phyloP scores from a whole-genome alignment of 2,888 invertebrate species.

The Sminthurinus aureus region DNA sequence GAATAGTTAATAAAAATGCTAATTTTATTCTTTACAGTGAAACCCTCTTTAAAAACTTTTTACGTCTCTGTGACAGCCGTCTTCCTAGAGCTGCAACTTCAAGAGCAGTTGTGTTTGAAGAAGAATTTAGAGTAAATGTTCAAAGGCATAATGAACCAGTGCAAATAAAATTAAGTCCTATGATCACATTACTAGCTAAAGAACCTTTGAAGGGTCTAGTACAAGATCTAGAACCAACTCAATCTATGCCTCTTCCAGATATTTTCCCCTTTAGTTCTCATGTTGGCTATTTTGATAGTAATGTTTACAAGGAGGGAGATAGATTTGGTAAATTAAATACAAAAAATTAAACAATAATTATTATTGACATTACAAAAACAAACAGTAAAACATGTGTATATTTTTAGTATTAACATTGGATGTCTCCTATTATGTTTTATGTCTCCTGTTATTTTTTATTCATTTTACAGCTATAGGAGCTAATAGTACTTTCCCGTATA shows the following conservation, averaged over 20 bases:
- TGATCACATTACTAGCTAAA: slow-evolving; percentile 73
- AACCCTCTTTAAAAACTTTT: slow-evolving; percentile 49
- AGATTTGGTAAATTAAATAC: slow-evolving; percentile 74
- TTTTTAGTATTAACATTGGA: no score
- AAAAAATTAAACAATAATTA: neutral
- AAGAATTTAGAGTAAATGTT: slow-evolving; percentile 49
- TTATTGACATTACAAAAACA: neutral
- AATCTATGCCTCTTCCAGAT: slow-evolving; percentile 71
- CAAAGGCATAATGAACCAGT: slow-evolving; percentile 51
- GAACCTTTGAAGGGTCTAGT: slow-evolving; percentile 69
- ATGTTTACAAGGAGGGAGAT: slow-evolving; percentile 72
- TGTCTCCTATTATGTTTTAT: no score
- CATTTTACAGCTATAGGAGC: slow-evolving; percentile 45
- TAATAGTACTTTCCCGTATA: slow-evolving; percentile 65
- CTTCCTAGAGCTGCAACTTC: slow-evolving; percentile 30
- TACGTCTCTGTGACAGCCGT: slow-evolving; percentile 52
- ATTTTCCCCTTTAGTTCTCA: slow-evolving; percentile 78
- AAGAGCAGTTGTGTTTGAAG: slow-evolving; percentile 44
- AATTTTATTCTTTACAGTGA: slow-evolving; percentile 48
- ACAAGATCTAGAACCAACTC: slow-evolving; percentile 65
- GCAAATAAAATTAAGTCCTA: slow-evolving; percentile 72
- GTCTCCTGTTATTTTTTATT: no score
- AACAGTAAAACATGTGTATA: no score
- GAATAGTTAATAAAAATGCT: slow-evolving; percentile 37
- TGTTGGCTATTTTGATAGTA: slow-evolving; percentile 71